Evolutionary conservation across 1,140 invertebrate genomes (phyloP).

Genomic region (Drosophila sucinea): DNA sequence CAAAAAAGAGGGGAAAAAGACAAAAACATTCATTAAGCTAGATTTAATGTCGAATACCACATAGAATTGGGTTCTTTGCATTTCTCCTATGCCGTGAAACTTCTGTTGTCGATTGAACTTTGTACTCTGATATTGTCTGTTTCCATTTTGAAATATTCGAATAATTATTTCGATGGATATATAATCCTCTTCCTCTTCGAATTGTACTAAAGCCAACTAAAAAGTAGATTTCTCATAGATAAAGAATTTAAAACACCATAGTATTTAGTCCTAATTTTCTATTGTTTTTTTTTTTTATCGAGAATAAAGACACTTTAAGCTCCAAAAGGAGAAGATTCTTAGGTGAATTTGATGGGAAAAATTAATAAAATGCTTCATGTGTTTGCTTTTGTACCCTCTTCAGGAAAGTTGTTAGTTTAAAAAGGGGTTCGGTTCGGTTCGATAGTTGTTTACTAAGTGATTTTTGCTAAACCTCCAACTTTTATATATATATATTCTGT

Average conservation of each 20-base stretch:
- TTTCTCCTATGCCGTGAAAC: conserved; percentile 54
- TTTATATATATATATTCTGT: too few relatives aligned
- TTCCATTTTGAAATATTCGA: background rate
- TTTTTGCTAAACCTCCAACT: too few relatives aligned
- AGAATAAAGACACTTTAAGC: too few relatives aligned
- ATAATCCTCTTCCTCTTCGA: background rate
- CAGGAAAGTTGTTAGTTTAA: too few relatives aligned
- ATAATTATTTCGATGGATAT: background rate
- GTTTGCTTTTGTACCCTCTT: too few relatives aligned
- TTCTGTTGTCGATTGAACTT: conserved; percentile 37
- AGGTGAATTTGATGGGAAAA: too few relatives aligned
- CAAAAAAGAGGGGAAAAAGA: conserved; percentile 28
- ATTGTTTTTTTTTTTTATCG: too few relatives aligned
- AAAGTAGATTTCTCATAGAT: background rate
- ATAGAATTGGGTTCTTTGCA: background rate
- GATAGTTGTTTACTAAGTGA: too few relatives aligned
- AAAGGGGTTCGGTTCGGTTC: too few relatives aligned
- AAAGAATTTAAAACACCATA: background rate
- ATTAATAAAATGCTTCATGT: too few relatives aligned
- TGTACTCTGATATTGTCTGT: background rate
- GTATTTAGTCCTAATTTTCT: too few relatives aligned
- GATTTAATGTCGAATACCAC: conserved; percentile 1
- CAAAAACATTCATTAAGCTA: conserved; percentile 26
- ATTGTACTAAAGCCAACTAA: background rate
- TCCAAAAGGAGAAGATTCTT: too few relatives aligned